Evolutionary conservation across 92 coral and sea anemone genomes (phyloP).

Genomic region (Porites divaricata): DNA sequence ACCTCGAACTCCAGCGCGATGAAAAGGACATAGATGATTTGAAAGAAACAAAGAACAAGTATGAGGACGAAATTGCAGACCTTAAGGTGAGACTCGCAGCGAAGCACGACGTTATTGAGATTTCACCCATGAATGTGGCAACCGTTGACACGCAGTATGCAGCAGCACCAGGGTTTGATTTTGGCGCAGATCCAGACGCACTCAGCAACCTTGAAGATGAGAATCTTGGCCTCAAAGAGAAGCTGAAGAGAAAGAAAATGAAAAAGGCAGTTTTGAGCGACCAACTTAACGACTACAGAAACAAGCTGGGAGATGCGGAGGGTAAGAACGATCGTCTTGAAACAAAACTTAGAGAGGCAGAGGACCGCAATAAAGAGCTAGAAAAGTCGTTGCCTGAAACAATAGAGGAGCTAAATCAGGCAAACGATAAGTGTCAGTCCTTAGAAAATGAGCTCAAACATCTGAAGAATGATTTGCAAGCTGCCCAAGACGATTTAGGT

Average conservation of each 20-base stretch:
- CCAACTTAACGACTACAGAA: conserved; percentile 66
- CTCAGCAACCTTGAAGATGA: conserved; percentile 74
- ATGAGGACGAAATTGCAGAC: conserved; percentile 72
- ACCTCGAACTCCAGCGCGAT: conserved; percentile 73
- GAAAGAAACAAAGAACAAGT: conserved; percentile 55
- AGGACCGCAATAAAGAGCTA: conserved; percentile 62
- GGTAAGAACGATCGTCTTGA: conserved; percentile 75
- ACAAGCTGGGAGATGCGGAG: conserved; percentile 72
- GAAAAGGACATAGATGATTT: conserved; percentile 76
- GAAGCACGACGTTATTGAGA: conserved; percentile 68
- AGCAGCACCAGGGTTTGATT: conserved; percentile 73
- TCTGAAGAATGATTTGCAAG: conserved; percentile 64
- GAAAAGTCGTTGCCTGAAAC: conserved; percentile 76
- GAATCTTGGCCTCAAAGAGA: conserved; percentile 58
- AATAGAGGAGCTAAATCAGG: conserved; percentile 67
- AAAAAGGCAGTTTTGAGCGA: conserved; percentile 61
- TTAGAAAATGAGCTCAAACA: conserved; percentile 68
- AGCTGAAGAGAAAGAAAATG: conserved; percentile 62
- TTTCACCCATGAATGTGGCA: conserved; percentile 68
- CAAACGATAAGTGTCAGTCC: conserved; percentile 66
- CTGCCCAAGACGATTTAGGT: conserved; percentile 66
- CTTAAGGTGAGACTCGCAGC: conserved; percentile 73
- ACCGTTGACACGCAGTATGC: conserved; percentile 67
- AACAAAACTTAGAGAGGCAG: conserved; percentile 64
- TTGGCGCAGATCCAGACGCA: conserved; percentile 74